Evolutionary conservation across 2,113 vertebrate genomes (phyloP).

Genomic region (Meles meles): DNA sequence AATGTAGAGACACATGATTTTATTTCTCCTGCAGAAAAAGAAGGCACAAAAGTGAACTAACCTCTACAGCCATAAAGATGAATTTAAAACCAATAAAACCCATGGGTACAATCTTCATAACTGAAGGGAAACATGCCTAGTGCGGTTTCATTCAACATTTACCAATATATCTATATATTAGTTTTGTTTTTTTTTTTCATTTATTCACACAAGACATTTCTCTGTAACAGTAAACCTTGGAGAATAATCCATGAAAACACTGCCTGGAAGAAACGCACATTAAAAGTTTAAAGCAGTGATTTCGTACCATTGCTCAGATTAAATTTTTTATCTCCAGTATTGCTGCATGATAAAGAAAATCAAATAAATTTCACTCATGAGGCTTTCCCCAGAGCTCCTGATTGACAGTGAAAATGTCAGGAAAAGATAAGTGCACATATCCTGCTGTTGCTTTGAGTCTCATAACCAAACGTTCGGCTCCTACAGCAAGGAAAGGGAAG

Average conservation of each 20-base stretch:
- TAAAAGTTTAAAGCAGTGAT: constrained; percentile 69
- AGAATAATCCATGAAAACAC: constrained; percentile 56
- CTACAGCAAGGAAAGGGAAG: background rate
- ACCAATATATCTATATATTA: constrained; percentile 6
- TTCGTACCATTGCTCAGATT: constrained; percentile 61
- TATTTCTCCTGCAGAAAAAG: constrained; percentile 54
- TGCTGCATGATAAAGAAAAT: constrained; percentile 65
- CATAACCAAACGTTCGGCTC: background rate
- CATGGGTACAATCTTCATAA: constrained; percentile 37
- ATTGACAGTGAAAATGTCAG: constrained; percentile 46
- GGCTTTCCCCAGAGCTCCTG: constrained; percentile 39
- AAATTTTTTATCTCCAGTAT: constrained; percentile 60
- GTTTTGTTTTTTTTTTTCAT: background rate
- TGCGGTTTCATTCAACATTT: constrained; percentile 3
- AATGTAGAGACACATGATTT: constrained; percentile 20
- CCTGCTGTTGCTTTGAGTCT: background rate
- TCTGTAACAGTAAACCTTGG: constrained; percentile 51
- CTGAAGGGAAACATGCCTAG: background rate
- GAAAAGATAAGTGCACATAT: background rate
- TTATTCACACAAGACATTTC: constrained; percentile 52
- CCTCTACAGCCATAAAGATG: constrained; percentile 29
- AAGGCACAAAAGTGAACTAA: constrained; percentile 2
- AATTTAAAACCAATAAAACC: constrained; percentile 55
- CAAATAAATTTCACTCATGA: constrained; percentile 58
- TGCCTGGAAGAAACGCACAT: constrained; percentile 53